A percentile compares a stretch with the other conserved stretches of the same genome.
These are phyloP conservation scores for Eriosoma lanigerum DNA, from an alignment of 1,140 invertebrate species.

Conservation along the genomic window DNA sequence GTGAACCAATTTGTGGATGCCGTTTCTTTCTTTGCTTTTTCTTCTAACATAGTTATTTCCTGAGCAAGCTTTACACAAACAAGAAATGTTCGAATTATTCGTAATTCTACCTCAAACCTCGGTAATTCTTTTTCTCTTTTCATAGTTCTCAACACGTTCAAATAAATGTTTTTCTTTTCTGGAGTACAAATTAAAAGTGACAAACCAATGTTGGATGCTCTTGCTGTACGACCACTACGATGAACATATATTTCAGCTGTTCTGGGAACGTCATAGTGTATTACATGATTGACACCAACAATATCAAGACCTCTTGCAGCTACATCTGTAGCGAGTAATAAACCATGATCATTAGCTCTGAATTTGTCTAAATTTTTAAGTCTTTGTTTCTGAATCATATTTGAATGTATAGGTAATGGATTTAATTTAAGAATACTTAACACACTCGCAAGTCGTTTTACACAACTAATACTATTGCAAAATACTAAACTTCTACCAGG, in stretches of 20 bases:
- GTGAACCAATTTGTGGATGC: conserved; percentile 79
- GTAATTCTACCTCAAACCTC: conserved; percentile 75
- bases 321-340: conserved; percentile 96
- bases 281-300: conserved; percentile 88
- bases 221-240: conserved; percentile 91
- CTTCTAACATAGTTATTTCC: conserved; percentile 75
- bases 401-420: conserved; percentile 86
- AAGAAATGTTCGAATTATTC: conserved; percentile 68
- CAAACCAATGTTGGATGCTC: conserved; percentile 84
- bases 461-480: conserved; percentile 94
- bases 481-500: conserved; percentile 92
- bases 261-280: conserved; percentile 96
- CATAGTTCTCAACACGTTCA: conserved; percentile 80
- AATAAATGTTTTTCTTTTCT: conserved; percentile 77
- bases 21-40: conserved; percentile 68
- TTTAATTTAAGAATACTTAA: conserved; percentile 76
- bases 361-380: conserved; percentile 94
- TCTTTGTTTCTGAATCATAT: conserved; percentile 92
- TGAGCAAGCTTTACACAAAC: conserved; percentile 74
- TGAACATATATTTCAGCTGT: conserved; percentile 96
- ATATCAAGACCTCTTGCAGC: conserved; percentile 96
- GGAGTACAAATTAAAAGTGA: conserved; percentile 91
- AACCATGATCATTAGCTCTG: conserved; percentile 69
- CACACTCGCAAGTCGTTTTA: conserved; percentile 79
- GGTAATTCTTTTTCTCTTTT: conserved; percentile 79